Percentiles rank a stretch among this genome's conserved stretches.
Conservation (phyloP, 2,113 vertebrate species). For the Stercorarius parasiticus region DNA sequence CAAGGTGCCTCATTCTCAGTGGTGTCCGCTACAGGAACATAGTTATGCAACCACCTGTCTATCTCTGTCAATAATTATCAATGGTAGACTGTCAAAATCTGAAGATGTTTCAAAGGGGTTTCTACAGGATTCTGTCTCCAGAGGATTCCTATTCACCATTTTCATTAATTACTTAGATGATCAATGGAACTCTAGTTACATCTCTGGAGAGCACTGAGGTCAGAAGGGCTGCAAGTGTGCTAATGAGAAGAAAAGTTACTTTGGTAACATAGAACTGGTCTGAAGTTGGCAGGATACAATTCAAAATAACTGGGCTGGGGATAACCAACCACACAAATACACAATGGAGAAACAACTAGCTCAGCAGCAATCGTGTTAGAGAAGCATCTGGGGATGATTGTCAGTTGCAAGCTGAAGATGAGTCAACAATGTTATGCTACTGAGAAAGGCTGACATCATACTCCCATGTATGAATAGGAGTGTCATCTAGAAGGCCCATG, state of each 20-base stretch:
- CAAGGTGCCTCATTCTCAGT: neutral
- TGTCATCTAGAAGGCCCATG: neutral
- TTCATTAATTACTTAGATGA: neutral
- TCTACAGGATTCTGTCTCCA: neutral
- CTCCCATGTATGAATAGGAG: neutral
- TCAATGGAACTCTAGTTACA: neutral
- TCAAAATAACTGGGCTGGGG: neutral
- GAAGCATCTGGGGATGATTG: neutral
- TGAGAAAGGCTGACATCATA: neutral
- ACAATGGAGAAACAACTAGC: neutral
- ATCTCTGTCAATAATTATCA: neutral
- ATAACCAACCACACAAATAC: neutral
- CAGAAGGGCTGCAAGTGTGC: neutral
- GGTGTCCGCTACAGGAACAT: neutral
- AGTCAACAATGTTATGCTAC: neutral
- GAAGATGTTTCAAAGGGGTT: neutral
- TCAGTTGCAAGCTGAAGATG: neutral
- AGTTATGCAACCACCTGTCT: neutral
- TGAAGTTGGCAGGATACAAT: neutral
- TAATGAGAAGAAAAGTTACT: neutral
- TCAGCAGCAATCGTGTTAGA: neutral
- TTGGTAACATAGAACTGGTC: neutral
- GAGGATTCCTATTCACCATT: neutral
- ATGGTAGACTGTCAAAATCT: neutral
- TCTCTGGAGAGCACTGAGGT: neutral